Percentiles rank a stretch among this genome's conserved stretches.
These are phyloP conservation scores for Pycnomerus fuliginosus DNA, from an alignment of 2,888 invertebrate genomes.

Conservation along the genomic window DNA sequence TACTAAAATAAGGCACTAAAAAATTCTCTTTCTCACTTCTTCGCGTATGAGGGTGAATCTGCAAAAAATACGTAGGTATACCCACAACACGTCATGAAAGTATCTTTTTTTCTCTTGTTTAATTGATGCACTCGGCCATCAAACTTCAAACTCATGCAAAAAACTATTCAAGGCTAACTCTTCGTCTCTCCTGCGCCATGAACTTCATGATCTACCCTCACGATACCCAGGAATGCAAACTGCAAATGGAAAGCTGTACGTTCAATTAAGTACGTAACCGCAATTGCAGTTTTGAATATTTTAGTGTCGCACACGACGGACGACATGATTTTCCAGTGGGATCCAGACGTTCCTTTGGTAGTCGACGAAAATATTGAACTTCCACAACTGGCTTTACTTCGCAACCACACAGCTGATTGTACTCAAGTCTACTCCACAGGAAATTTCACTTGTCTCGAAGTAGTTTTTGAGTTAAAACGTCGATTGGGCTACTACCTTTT, in stretches of 20 bases:
- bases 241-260: slow-evolving; percentile 95
- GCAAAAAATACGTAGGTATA: too few relatives aligned
- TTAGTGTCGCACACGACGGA: slow-evolving; percentile 92
- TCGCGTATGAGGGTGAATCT: too few relatives aligned
- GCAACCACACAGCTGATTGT: slow-evolving; percentile 87
- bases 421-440: slow-evolving; percentile 91
- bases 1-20: too few relatives aligned
- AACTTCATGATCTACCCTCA: slow-evolving; percentile 93
- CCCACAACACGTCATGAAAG: too few relatives aligned
- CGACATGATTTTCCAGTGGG: slow-evolving; percentile 93
- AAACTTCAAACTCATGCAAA: too few relatives aligned
- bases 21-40: too few relatives aligned
- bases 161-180: slow-evolving; percentile 64
- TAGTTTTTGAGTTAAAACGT: slow-evolving; percentile 84
- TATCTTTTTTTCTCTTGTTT: too few relatives aligned
- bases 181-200: slow-evolving; percentile 90
- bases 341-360: slow-evolving; percentile 83
- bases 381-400: slow-evolving; percentile 81
- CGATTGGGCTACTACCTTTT: slow-evolving; percentile 89
- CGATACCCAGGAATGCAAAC: slow-evolving; percentile 90
- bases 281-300: slow-evolving; percentile 2
- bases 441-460: slow-evolving; percentile 92
- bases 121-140: too few relatives aligned
- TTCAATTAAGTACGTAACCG: slow-evolving; percentile 35
- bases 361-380: slow-evolving; percentile 88